These are phyloP conservation scores for Philonicus albiceps DNA, from an alignment of 2,888 invertebrate genomes.

Conservation along the genomic window DNA sequence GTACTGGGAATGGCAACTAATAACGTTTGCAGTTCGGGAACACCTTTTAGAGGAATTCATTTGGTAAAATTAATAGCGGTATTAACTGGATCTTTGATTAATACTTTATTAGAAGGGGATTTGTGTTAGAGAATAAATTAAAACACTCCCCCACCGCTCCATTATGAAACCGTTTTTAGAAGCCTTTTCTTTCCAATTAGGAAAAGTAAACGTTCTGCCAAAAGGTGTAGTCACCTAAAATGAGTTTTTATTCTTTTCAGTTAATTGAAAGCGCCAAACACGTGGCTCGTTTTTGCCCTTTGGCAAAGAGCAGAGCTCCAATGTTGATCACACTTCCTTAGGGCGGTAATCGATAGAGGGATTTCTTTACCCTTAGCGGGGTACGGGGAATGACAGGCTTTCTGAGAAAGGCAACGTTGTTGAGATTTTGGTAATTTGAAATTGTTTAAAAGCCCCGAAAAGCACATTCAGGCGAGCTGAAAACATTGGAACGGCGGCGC, in stretches of 20 bases:
- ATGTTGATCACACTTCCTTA: background rate
- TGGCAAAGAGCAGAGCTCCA: background rate
- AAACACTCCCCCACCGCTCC: background rate
- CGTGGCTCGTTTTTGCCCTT: background rate
- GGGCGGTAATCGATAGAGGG: background rate
- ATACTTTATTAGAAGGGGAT: background rate
- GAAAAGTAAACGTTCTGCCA: background rate
- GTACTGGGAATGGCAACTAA: background rate
- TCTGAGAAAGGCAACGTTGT: background rate
- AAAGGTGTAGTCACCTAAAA: background rate
- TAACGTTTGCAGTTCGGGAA: background rate
- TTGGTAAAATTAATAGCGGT: background rate
- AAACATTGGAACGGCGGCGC: background rate
- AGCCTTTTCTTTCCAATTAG: background rate
- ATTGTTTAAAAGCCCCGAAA: background rate
- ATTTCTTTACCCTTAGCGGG: background rate
- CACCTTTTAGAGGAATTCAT: background rate
- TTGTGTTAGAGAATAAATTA: background rate
- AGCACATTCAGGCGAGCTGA: background rate
- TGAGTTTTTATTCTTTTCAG: background rate
- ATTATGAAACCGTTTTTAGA: background rate
- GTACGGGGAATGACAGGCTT: background rate
- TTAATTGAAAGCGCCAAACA: background rate
- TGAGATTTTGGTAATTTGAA: slow-evolving; percentile 20
- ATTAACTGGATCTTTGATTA: background rate